These are phyloP conservation scores for Pycnonotus jocosus DNA, from an alignment of 2,113 vertebrate genomes.

Conservation along the genomic window DNA sequence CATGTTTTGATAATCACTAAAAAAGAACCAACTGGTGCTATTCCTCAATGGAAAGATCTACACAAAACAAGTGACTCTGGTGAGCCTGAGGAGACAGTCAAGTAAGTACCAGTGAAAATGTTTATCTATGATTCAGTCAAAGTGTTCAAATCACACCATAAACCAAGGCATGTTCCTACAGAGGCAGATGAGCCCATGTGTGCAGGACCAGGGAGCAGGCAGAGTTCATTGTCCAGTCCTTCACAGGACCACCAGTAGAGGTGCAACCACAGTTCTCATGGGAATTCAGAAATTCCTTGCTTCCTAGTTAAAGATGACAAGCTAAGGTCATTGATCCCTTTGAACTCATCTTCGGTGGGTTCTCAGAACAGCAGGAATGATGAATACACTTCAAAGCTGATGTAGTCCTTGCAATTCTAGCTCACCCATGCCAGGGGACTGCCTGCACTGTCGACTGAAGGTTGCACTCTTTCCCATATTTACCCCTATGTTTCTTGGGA, in stretches of 20 bases:
- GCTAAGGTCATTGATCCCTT: not conserved
- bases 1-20: conserved; percentile 51
- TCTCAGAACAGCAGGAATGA: not conserved
- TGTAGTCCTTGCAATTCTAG: not conserved
- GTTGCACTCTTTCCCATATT: not conserved
- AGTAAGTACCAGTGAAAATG: not conserved
- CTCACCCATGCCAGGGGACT: not conserved
- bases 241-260: not conserved
- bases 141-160: not conserved
- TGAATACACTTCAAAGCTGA: not conserved
- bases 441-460: rapidly evolving
- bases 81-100: not conserved
- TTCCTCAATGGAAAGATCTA: conserved; percentile 35
- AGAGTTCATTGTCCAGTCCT: not conserved
- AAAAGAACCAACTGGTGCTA: not conserved
- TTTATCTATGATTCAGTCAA: not conserved
- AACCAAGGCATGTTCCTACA: not conserved
- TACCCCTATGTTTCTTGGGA: not conserved
- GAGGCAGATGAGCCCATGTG: rapidly evolving
- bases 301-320: not conserved
- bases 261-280: not conserved
- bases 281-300: not conserved
- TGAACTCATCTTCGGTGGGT: not conserved
- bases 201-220: not conserved
- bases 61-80: rapidly evolving